Evolutionary conservation across 2,113 vertebrate genomes (phyloP).

Genomic region (Nyctereutes procyonoides): DNA sequence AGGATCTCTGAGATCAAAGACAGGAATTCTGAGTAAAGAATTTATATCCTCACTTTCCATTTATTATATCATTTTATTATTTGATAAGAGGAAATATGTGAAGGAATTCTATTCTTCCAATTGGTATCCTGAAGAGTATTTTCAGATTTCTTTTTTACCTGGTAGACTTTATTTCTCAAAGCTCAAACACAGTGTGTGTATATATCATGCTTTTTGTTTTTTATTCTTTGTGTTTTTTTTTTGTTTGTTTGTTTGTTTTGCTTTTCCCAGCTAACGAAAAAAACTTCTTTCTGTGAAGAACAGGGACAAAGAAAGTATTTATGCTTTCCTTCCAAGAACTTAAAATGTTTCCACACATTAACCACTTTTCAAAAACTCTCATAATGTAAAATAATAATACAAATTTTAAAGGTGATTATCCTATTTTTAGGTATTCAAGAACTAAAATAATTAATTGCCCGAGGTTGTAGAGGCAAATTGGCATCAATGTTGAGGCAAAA

Average conservation of each 20-base stretch:
- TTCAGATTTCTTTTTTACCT: conserved; percentile 2
- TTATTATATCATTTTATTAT: conserved; percentile 38
- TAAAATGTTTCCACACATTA: background rate
- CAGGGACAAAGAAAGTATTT: background rate
- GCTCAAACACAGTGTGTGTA: background rate
- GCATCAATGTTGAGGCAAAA: background rate
- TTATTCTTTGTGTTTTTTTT: background rate
- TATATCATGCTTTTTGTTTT: too few relatives aligned
- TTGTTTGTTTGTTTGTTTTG: background rate
- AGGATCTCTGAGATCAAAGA: background rate
- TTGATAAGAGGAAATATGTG: background rate
- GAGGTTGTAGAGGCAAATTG: background rate
- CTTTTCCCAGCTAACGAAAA: background rate
- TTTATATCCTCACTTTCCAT: background rate
- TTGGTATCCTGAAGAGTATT: conserved; percentile 18
- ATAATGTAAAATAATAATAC: background rate
- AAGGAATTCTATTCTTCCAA: background rate
- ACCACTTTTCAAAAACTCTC: background rate
- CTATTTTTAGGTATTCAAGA: background rate
- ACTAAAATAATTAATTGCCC: background rate
- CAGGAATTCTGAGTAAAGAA: conserved; percentile 12
- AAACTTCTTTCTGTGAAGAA: background rate
- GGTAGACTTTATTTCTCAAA: background rate
- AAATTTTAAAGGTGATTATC: background rate
- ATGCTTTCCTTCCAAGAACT: background rate